Conservation (phyloP, 2,888 invertebrate species). For the Synergus japonicus region DNA sequence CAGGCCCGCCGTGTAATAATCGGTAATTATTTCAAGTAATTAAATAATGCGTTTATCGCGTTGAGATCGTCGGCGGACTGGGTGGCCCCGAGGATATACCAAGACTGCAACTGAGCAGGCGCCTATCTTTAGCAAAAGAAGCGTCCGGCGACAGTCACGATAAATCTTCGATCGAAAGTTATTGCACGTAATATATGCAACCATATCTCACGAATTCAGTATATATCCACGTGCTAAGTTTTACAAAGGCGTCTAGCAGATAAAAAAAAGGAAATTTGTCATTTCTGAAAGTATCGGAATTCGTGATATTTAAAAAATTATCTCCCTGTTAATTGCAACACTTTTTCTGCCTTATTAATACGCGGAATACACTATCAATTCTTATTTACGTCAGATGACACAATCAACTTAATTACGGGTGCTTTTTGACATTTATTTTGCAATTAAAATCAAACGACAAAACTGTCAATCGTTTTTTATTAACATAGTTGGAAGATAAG, state of each 20-base stretch:
- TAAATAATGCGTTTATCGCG: conserved; percentile 71
- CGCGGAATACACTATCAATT: background rate
- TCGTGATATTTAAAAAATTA: background rate
- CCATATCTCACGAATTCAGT: background rate
- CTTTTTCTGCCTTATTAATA: background rate
- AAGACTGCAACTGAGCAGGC: conserved; percentile 46
- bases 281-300: too few relatives aligned
- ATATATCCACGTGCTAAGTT: background rate
- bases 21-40: conserved; percentile 71
- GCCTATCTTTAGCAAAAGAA: conserved; percentile 58
- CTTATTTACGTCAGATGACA: background rate
- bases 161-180: conserved; percentile 64
- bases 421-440: background rate
- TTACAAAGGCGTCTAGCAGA: background rate
- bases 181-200: conserved; percentile 40
- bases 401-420: background rate
- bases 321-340: background rate
- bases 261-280: background rate
- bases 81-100: conserved; percentile 65
- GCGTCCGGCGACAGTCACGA: conserved; percentile 59
- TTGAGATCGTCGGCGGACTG: conserved; percentile 59
- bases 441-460: background rate
- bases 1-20: conserved; percentile 68
- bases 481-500: background rate
- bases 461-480: background rate